A percentile compares a stretch with the other conserved stretches of the same genome.
Evolutionary conservation across 1,140 invertebrate species (phyloP).

Genomic region (Hycleus phaleratus): DNA sequence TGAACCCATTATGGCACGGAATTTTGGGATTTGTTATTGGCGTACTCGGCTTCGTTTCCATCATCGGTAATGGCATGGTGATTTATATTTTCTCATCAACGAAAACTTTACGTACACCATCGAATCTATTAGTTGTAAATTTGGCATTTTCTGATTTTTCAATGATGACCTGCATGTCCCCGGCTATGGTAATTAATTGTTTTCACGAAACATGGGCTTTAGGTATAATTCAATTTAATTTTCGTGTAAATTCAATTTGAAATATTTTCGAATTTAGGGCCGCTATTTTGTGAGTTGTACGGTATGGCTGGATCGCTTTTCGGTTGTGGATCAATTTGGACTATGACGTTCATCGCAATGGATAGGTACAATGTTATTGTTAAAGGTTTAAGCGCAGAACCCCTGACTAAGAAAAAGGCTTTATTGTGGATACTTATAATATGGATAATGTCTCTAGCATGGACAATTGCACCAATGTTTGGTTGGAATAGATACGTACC

Average conservation of each 20-base stretch:
- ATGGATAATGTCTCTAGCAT: slow-evolving; percentile 58
- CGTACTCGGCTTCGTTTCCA: slow-evolving; percentile 59
- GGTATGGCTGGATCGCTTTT: slow-evolving; percentile 71
- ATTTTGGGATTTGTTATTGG: slow-evolving; percentile 69
- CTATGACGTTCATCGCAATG: slow-evolving; percentile 72
- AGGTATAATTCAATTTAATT: too few relatives aligned
- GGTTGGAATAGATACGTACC: slow-evolving; percentile 81
- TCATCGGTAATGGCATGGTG: slow-evolving; percentile 74
- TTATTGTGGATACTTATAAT: slow-evolving; percentile 59
- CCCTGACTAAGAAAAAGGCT: slow-evolving; percentile 61
- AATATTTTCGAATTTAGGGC: slow-evolving; percentile 37
- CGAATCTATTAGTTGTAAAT: slow-evolving; percentile 78
- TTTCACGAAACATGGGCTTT: slow-evolving; percentile 79
- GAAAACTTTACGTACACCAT: slow-evolving; percentile 70
- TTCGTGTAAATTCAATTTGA: too few relatives aligned
- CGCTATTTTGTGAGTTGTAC: slow-evolving; percentile 70
- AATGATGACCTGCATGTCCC: slow-evolving; percentile 79
- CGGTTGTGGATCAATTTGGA: slow-evolving; percentile 74
- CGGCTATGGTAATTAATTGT: slow-evolving; percentile 79
- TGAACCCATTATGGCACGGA: slow-evolving; percentile 72
- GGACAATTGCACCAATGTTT: slow-evolving; percentile 66
- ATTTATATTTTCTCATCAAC: slow-evolving; percentile 76
- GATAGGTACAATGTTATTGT: slow-evolving; percentile 83
- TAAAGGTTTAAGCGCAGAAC: slow-evolving; percentile 60
- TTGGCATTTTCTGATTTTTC: slow-evolving; percentile 80